phyloP scores from a whole-genome alignment of 2,888 invertebrate species.

The Amblyteles armatorius region DNA sequence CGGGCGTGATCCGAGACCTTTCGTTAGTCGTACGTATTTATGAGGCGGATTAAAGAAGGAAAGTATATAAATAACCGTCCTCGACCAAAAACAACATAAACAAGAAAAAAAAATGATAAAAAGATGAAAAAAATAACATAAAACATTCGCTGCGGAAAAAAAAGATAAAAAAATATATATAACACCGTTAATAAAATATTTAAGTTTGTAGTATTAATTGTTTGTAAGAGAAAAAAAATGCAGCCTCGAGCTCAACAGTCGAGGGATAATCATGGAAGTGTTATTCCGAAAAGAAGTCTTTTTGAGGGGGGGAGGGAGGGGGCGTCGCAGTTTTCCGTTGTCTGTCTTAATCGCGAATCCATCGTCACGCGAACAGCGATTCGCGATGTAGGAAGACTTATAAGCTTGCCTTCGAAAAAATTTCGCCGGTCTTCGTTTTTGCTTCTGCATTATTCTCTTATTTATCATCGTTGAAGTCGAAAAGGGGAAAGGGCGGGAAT shows the following conservation, averaged over 20 bases:
- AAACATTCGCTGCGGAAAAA: conserved; percentile 43
- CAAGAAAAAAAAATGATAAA: conserved; percentile 62
- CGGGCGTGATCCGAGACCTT: conserved; percentile 17
- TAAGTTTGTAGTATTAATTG: conserved; percentile 73
- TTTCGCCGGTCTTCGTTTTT: conserved; percentile 31
- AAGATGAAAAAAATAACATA: conserved; percentile 59
- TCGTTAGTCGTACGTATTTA: conserved; percentile 54
- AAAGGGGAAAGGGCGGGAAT: not conserved
- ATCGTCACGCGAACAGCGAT: not conserved
- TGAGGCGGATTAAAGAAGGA: conserved; percentile 41
- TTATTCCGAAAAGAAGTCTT: conserved; percentile 3
- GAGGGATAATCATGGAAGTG: conserved; percentile 40
- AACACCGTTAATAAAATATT: conserved; percentile 69
- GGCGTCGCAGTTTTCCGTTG: not conserved
- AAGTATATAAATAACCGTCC: conserved; percentile 43
- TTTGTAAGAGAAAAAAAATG: conserved; percentile 52
- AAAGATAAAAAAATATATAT: conserved; percentile 66
- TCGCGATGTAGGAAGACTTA: conserved; percentile 38
- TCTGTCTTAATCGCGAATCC: conserved; percentile 37
- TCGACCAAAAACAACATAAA: conserved; percentile 52
- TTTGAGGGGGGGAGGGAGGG: no score
- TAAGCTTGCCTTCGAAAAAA: not conserved
- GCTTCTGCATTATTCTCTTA: conserved; percentile 12
- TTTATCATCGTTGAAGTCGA: conserved; percentile 18
- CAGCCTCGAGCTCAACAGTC: conserved; percentile 26